A percentile compares a stretch with the other conserved stretches of the same genome.
Conservation (phyloP, 2,113 vertebrate genomes). For the Leucopternis melanops region DNA sequence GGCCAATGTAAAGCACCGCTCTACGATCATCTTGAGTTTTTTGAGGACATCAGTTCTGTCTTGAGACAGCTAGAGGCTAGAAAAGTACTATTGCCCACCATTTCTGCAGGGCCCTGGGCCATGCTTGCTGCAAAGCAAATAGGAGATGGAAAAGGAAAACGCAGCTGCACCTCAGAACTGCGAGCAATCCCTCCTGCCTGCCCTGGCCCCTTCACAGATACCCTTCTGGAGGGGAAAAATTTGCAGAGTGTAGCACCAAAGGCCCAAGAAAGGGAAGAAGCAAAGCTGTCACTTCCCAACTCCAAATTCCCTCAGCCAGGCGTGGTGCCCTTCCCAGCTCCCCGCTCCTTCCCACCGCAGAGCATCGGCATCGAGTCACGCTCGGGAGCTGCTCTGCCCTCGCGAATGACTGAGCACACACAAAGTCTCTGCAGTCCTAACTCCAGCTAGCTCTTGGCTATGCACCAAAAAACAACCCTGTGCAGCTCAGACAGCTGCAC, state of each 20-base stretch:
- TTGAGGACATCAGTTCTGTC: background rate
- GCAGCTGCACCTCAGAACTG: background rate
- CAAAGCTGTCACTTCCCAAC: background rate
- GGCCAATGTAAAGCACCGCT: background rate
- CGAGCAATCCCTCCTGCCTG: background rate
- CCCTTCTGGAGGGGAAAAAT: background rate
- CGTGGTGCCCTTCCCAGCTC: background rate
- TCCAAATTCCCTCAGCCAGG: background rate
- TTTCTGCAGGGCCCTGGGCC: background rate
- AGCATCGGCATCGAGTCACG: rapidly evolving
- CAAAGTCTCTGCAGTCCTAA: background rate
- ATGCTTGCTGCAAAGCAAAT: background rate
- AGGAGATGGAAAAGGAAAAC: background rate
- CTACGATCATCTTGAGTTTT: background rate
- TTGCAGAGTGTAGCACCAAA: background rate
- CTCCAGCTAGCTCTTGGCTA: slow-evolving; percentile 17
- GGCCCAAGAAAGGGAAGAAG: background rate
- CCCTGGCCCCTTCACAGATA: background rate
- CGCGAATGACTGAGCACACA: background rate
- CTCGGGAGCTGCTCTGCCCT: background rate
- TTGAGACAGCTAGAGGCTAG: background rate
- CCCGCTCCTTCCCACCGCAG: background rate
- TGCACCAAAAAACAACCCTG: background rate
- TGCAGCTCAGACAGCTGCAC: background rate
- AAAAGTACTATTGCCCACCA: background rate